Conservation (phyloP, 2,113 vertebrate genomes). For the Xiphophorus couchianus region DNA sequence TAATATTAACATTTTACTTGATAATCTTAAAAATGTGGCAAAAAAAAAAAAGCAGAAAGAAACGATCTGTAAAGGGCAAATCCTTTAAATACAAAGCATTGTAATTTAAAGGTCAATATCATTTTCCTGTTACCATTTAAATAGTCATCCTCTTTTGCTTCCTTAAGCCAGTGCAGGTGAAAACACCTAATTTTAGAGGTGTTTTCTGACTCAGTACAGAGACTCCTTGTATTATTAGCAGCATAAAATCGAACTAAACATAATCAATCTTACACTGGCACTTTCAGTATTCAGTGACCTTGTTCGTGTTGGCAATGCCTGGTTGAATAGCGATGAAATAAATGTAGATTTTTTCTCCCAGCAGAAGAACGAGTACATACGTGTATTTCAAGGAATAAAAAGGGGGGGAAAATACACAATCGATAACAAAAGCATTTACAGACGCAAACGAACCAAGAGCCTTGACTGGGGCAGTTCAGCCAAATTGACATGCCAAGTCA, state of each 20-base stretch:
- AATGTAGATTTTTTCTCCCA: constrained; percentile 12
- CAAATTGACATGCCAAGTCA: constrained; percentile 62
- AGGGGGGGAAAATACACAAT: constrained; percentile 15
- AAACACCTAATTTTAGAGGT: constrained; percentile 30
- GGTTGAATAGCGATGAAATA: constrained; percentile 22
- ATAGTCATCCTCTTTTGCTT: constrained; percentile 10
- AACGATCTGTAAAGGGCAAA: neutral
- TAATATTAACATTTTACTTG: neutral
- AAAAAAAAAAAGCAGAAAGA: neutral
- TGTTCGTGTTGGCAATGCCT: constrained; percentile 29
- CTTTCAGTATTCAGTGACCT: constrained; percentile 44
- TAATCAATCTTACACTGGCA: constrained; percentile 35
- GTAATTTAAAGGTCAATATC: neutral
- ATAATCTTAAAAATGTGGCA: too few relatives aligned
- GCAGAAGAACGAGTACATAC: constrained; percentile 13
- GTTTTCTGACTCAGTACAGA: neutral
- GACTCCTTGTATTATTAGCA: constrained; percentile 28
- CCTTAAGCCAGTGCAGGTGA: constrained; percentile 21
- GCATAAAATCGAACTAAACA: constrained; percentile 18
- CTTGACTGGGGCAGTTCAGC: constrained; percentile 48
- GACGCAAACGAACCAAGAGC: constrained; percentile 42
- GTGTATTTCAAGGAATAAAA: constrained; percentile 14
- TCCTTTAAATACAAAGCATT: neutral
- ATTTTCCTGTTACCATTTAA: constrained; percentile 2
- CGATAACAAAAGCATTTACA: constrained; percentile 46